Percentiles rank a stretch among this genome's conserved stretches.
These are phyloP conservation scores for Eurystomus gularis DNA, from an alignment of 2,113 vertebrate species.

Conservation along the genomic window DNA sequence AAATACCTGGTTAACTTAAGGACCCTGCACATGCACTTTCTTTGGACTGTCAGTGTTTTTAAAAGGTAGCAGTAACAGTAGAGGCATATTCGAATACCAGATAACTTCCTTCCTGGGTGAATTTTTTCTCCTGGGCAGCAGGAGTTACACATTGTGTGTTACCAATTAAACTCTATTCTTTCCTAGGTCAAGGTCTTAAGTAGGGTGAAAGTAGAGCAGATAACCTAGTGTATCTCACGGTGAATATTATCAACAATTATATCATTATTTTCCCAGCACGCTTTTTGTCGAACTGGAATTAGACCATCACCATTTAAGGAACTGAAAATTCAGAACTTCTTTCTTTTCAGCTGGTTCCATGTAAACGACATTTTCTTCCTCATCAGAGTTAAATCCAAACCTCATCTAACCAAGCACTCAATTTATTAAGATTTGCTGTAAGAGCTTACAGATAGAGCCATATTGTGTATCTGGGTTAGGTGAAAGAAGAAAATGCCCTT, in stretches of 20 bases:
- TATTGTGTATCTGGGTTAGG: background rate
- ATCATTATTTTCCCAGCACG: background rate
- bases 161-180: background rate
- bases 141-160: background rate
- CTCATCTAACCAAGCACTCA: background rate
- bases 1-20: background rate
- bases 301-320: background rate
- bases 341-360: background rate
- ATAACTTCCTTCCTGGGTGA: background rate
- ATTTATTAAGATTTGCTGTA: background rate
- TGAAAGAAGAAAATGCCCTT: background rate
- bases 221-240: background rate
- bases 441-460: background rate
- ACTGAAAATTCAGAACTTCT: background rate
- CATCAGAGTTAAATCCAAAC: background rate
- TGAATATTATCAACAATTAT: background rate
- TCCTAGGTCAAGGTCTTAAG: background rate
- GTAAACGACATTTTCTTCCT: background rate
- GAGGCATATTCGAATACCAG: background rate
- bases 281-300: background rate
- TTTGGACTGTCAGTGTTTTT: background rate
- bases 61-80: background rate
- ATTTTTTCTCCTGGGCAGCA: background rate
- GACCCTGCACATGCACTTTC: background rate
- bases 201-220: background rate